Base-by-base conservation (phyloP, 2,113 vertebrate species). In the Bucco capensis region DNA sequence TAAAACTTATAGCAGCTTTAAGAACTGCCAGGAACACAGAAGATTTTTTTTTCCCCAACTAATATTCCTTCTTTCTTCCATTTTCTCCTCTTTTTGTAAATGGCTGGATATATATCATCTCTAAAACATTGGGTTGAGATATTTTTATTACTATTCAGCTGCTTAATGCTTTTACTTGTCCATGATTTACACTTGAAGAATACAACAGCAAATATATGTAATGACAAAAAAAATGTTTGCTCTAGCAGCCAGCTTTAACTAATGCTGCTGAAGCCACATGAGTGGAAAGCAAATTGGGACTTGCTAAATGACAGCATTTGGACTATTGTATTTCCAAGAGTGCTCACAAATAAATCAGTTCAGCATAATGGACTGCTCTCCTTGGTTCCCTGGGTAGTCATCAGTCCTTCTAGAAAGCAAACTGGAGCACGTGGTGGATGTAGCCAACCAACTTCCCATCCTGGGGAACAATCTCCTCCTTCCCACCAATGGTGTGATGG, bases 131-230 rank as follows among this genome's bases (percentile, higher is more conserved):
- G 0, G 9, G 38, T 5, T 81, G 80, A 93, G 61, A 71, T 84
- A 71, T 65, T 92, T 93, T 74, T 60, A 83, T 90, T 86, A 67
- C 49, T 40, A 25, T 66, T 86, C 86, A 83, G 37, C 46, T 0
- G 0, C 61, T 67, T 83, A 54, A 81, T 86, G 73, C 73, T 93
- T 86, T 90, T 70, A 74, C 65, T 90, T 92, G 57, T 44, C 80
- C 76, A 64, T 88, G 73, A 93, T 78, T 86, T 91, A 83, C 86
- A 71, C 70, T 74, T 56, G 65, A 93, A 81, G 76, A 92, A 78
- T 28, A 65, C 35, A 78, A 90, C 10, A 78, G 65, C 77, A 95
- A 86, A 88, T 58, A 90, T 0, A 74, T 0, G 0, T 42, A 74
- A 81, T 35, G 65, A 88, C 83, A 81, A 67, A 78, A 67, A 78